Evolutionary conservation across 2,888 invertebrate species (phyloP), one percentile per base, ranked within the genome.

Genomic region (Aromia moschata): DNA sequence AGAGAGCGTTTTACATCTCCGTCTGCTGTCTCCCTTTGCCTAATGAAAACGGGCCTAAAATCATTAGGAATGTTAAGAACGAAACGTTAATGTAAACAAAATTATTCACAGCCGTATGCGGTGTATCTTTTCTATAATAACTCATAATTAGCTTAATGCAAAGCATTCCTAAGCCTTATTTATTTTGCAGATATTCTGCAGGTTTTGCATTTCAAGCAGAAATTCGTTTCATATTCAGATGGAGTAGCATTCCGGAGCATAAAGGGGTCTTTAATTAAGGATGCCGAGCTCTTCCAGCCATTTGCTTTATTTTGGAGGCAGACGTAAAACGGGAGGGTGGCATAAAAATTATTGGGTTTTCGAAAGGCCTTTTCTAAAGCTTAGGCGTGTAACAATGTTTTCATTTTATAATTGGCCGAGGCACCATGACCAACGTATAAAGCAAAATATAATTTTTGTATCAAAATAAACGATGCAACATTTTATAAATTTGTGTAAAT

Each of bases 131-230:
- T 55, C 55, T 30, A 38, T 46, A 56, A 56, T 56, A 75, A 75
- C 73, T 76, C 75, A 76, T 75, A 77, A 77, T 76, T 76, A 76
- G 75, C 74, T 76, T 76, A 74, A 56, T 75, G 76, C 72, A 75
- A 74, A 70, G 70, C 47, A 46, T 58, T 60, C 54, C 59, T 60
- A 67, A 63, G 61, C 65, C 59, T 64, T 63, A 67, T 67, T 65
- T 67, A 67, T 67, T 67, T 65, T 61, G 52, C 53, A 60, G 59
- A 67, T 65, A 53, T 41, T 64, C 64, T 56, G 57, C 55, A 58
- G 56, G 67, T 67, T 67, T 67, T 65, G 67, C 67, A 67, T 67
- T 65, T 65, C 62, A 67, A 67, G 60, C 63, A 62, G 60, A 65
- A 59, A 58, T 58, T 61, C 60, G 60, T 60, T 67, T 67, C 63